Conservation (phyloP, 2,797 vertebrate genomes). For the Argya squamiceps region DNA sequence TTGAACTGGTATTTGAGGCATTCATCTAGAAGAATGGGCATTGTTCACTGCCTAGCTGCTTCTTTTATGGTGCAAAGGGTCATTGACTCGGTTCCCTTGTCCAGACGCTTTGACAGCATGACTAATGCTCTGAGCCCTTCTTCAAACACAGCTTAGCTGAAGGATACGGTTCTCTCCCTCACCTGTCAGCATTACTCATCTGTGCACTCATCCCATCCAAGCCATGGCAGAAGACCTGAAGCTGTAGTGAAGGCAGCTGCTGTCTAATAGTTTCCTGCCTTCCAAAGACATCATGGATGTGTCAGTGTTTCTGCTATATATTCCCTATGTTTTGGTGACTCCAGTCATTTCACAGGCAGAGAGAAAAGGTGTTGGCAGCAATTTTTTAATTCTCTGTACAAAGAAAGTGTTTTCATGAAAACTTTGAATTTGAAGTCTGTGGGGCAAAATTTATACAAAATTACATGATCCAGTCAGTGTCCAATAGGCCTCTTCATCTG, state of each 20-base stretch:
- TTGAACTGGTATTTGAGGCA: background rate
- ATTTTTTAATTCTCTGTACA: background rate
- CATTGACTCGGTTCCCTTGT: background rate
- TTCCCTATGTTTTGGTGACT: background rate
- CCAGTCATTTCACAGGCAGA: accelerated
- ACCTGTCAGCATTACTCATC: accelerated
- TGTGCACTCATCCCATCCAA: background rate
- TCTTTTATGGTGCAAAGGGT: background rate
- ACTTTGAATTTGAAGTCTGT: background rate
- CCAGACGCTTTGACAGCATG: background rate
- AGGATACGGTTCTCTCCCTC: background rate
- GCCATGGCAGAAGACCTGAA: background rate
- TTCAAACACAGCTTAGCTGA: background rate
- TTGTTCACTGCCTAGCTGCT: background rate
- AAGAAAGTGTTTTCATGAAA: background rate
- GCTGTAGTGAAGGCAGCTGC: background rate
- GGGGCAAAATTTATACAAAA: background rate
- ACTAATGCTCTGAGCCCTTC: background rate
- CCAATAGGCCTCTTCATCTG: background rate
- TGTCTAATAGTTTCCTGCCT: background rate
- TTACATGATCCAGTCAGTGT: background rate
- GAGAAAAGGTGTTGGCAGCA: background rate
- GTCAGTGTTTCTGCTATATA: background rate
- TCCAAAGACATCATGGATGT: background rate
- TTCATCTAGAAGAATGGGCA: conserved; percentile 10